Base-by-base conservation (phyloP, 2,888 invertebrate species). In the Neoaliturus tenellus region DNA sequence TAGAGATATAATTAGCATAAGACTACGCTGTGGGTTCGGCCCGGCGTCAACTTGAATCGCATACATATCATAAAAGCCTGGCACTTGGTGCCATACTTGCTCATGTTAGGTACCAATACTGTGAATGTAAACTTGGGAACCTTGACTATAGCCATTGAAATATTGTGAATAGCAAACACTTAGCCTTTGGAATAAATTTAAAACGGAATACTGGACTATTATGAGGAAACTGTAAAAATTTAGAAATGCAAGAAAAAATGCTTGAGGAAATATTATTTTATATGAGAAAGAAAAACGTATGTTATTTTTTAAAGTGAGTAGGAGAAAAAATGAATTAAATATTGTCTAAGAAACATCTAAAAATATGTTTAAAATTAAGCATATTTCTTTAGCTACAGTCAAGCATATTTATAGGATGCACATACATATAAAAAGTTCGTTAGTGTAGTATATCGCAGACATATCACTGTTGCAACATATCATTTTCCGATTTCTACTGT, bases 61-160 rank as follows among this genome's bases (percentile, higher is more conserved):
- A 82, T 82, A 82, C 82, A 82, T 82, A 82, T 82, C 82, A 82
- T 12, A 33, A n/a, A n/a, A 78, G 78, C 78, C 78, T 78, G 55
- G 31, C 55, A 73, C 35, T n/a, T 20, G 25, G 35, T 55, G 51
- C 35, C 78, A 25, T 35, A 20, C 48, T 78, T 78, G 78, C 78
- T 78, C 78, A 78, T 78, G 28, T 44, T 23, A 10, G 41, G 41
- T 51, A 51, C 20, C 3, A 23, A 51, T 23, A 23, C 10, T 20
- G 51, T 51, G 51, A 4, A 17, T 35, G 14, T 44, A 17, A 4
- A n/a, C 39, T 8, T 23, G 20, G 51, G 2, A 51, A 14, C n/a
- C 51, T 51, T 51, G 20, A 23, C 51, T 51, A 20, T 51, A 51
- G 51, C 51, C 23, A 51, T 51, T 23, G 51, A 51, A 51, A 51